phyloP scores from a whole-genome alignment of 1,140 invertebrate species.

The Brachionus asplanchnoidis region DNA sequence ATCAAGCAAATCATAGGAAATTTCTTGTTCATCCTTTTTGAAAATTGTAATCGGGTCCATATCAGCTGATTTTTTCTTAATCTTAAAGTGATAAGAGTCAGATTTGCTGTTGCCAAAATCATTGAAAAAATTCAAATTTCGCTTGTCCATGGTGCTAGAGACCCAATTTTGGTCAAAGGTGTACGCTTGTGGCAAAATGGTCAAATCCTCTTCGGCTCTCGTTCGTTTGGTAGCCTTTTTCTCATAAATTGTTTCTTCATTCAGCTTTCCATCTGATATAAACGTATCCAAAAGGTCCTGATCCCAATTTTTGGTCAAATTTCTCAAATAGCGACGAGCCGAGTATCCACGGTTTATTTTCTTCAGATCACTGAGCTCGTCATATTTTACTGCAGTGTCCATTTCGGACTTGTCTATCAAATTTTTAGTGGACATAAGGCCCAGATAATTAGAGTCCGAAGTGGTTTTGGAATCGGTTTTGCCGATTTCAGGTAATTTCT shows the following conservation, averaged over 20 bases:
- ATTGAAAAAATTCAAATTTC: constrained; percentile 8
- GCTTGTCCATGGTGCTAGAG: not conserved
- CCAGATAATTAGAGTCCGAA: not conserved
- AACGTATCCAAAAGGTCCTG: constrained; percentile 15
- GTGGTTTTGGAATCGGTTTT: not conserved
- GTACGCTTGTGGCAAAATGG: constrained; percentile 8
- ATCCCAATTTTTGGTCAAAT: constrained; percentile 39
- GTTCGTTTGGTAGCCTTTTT: not conserved
- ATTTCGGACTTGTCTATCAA: not conserved
- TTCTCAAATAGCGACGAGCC: constrained; percentile 23
- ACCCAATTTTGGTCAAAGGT: constrained; percentile 10
- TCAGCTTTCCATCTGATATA: constrained; percentile 33
- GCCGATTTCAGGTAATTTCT: not conserved
- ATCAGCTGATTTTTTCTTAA: not conserved
- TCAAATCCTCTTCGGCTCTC: not conserved
- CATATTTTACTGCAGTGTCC: not conserved
- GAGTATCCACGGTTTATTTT: constrained; percentile 12
- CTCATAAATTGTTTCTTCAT: not conserved
- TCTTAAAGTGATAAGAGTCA: not conserved
- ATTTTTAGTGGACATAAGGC: not conserved
- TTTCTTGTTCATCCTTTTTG: not conserved
- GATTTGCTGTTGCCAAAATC: not conserved
- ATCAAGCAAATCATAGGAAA: constrained; percentile 3
- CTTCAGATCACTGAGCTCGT: not conserved
- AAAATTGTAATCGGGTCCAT: constrained; percentile 10